Base-by-base conservation (phyloP, 2,113 vertebrate genomes). In the Parus major region DNA sequence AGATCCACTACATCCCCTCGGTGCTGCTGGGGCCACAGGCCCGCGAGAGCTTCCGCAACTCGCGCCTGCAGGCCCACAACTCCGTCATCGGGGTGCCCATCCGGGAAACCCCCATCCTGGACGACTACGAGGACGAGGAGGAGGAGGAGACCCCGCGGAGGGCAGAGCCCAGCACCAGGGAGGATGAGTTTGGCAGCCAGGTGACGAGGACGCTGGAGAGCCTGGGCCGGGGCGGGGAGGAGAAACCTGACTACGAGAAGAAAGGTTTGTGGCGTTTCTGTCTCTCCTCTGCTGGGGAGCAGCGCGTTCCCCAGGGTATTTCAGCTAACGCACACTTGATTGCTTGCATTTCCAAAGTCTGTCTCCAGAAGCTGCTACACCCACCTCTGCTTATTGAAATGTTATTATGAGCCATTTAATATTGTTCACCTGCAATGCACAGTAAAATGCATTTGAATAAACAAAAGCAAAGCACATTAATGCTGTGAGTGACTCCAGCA, bases 1-100 rank as follows among this genome's bases (percentile, higher is more conserved):
- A 99, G 97, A 99, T 99, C 96, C 99, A 99, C 97, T 99, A 99
- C 97, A 99, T 99, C 77, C 99, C 99, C 4, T 99, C 99, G 0
- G 99, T 99, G 60, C 98, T 99, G 93, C 98, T 99, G 44, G 99
- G 99, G 0, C 98, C 99, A 1, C 99, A 99, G 95, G 98, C 98
- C 46, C 98, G 99, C 0, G 99, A 99, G 88, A 98, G 98, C 97
- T 99, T 99, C 97, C 98, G 99, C 16, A 97, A 97, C 64, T 98
- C 99, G 0, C 98, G 98, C 65, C 98, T 99, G 86, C 99, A 99
- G 84, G 98, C 99, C 11, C 98, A 99, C 68, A 98, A 97, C 94
- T 99, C 99, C 0, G 99, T 99, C 87, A 99, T 99, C 0, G 99
- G 99, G 2, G 98, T 99, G 97, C 99, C 99, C 84, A 99, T 99